Base-by-base conservation (phyloP, 2,888 invertebrate species). In the Tricholauxania praeusta region DNA sequence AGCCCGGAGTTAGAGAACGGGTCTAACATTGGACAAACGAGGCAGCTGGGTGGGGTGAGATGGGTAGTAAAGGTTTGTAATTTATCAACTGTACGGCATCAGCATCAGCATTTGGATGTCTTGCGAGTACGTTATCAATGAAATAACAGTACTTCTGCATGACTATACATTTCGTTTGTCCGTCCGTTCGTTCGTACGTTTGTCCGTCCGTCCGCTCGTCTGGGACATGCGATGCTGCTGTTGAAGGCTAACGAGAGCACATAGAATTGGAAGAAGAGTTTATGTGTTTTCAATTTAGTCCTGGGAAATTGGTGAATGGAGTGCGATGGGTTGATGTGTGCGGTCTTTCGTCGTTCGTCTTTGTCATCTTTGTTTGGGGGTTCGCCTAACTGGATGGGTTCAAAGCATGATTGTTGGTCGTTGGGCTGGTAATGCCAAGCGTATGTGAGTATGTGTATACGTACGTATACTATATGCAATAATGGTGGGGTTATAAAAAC, bases 401-500 rank as follows among this genome's bases (percentile, higher is more conserved):
- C 72, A 72, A 75, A 73, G 65, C 66, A 72, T 64, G 22, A n/a
- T 57, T 63, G 19, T 64, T 28, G 66, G 71, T 70, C 72, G 68
- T 64, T 73, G 52, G 17, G 48, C 51, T 72, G 67, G 72, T 69
- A 60, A 51, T 10, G 51, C 28, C 52, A 51, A 39, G 52, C 12
- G 32, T 57, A 49, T 69, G 22, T 52, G 32, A 64, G 74, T 72
- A 72, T 71, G 73, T 72, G 73, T 71, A 12, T 72, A 49, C 59
- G 72, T 71, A 10, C 10, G 8, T 39, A 10, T 4, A 39, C 1
- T 39, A 39, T 39, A 71, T 71, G 72, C 69, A 71, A 64, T 73
- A 72, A 66, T 75, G 72, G 75, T 71, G 75, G 77, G 77, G 76
- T 75, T 74, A 73, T 75, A 71, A 79, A 75, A 80, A 80, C 79